These are phyloP conservation scores for Rhagoletis pomonella DNA, from an alignment of 1,140 invertebrate genomes.

Conservation along the genomic window DNA sequence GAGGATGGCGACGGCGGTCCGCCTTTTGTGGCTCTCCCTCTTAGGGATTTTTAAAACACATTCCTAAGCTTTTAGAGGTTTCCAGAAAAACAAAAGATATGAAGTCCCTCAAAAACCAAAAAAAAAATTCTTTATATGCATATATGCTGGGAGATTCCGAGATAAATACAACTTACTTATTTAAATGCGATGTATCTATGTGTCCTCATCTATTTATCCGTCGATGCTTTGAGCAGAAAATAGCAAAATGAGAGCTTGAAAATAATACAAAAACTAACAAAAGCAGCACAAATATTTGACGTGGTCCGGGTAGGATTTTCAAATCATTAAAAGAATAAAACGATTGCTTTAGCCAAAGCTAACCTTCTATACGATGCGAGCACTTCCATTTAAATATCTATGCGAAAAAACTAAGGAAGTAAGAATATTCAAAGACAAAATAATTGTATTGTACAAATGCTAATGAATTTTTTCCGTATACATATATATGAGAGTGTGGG, in stretches of 20 bases:
- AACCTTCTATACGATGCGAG: no score
- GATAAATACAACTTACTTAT: not conserved
- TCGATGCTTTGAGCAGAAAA: not conserved
- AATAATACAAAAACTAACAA: constrained; percentile 17
- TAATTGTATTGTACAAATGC: constrained; percentile 38
- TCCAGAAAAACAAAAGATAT: no score
- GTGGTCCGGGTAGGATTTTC: not conserved
- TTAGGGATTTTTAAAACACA: no score
- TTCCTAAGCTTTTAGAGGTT: no score
- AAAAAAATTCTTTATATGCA: no score
- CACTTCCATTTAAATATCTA: no score
- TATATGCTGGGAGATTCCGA: not conserved
- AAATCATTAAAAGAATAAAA: no score
- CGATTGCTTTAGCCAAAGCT: no score
- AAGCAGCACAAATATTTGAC: not conserved
- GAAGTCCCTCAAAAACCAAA: no score
- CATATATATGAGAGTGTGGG: not conserved
- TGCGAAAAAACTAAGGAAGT: not conserved
- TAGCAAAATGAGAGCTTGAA: not conserved
- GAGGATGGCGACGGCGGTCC: no score
- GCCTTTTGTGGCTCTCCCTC: no score
- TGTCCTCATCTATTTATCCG: not conserved
- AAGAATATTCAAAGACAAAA: constrained; percentile 40
- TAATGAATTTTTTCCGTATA: constrained; percentile 18
- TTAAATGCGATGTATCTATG: not conserved